Conservation (phyloP, 2,888 invertebrate species). For the Seladonia tumulorum region DNA sequence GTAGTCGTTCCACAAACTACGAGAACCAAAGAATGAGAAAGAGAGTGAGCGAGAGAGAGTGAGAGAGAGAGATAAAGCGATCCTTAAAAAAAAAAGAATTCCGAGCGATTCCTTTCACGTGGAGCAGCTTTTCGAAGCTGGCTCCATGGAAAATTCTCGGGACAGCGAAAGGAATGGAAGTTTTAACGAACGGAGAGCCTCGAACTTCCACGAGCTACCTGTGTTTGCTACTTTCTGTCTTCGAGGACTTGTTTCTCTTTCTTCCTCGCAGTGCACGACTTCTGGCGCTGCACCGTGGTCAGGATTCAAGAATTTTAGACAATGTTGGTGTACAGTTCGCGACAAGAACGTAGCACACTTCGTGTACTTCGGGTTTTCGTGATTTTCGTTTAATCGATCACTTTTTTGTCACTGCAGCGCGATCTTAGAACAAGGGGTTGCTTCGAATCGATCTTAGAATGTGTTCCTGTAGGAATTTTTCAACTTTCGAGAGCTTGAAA, state of each 20-base stretch:
- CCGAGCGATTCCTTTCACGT: conserved; percentile 11
- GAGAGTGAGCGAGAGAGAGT: background rate
- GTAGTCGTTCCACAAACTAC: background rate
- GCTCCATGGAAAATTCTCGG: conserved; percentile 2
- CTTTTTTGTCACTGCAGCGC: too few species aligned
- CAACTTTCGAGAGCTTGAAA: too few species aligned
- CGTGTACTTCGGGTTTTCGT: too few species aligned
- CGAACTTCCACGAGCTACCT: conserved; percentile 8
- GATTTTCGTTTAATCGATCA: background rate
- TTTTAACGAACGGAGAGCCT: background rate
- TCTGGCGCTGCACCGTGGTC: background rate
- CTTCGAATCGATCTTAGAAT: too few species aligned
- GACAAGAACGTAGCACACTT: background rate
- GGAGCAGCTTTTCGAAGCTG: background rate
- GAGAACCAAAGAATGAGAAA: background rate
- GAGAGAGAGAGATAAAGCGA: background rate
- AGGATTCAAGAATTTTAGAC: background rate
- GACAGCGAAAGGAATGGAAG: background rate
- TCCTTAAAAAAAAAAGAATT: conserved; percentile 4
- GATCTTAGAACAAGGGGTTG: too few species aligned
- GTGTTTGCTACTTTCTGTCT: background rate
- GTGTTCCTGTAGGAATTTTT: too few species aligned
- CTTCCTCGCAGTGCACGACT: background rate
- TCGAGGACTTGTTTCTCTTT: background rate
- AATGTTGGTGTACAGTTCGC: background rate